Base-by-base conservation (phyloP, 2,797 vertebrate genomes). In the Microctenopoma stevenorrisi region DNA sequence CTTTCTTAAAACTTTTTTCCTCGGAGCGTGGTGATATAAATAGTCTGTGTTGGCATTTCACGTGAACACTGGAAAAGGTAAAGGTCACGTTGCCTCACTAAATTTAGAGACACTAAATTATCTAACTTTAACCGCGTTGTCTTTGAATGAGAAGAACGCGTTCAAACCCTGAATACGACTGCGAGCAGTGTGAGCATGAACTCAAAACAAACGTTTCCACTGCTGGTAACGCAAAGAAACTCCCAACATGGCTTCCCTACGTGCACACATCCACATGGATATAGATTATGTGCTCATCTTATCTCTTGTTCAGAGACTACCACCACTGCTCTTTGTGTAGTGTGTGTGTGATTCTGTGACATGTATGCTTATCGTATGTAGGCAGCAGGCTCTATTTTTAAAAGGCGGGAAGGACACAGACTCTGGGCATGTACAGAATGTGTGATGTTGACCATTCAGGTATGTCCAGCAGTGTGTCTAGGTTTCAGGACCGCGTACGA, bases 311-410 rank as follows among this genome's bases (percentile, higher is more conserved):
- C 15, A 16, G 4, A 44, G 15, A 42, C 40, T 5, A 42, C 40
- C 13, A 44, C n/a, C 52, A 28, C 63, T 50, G 48, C 44, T 26
- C 53, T 59, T 44, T 63, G 46, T 22, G 22, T 22, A 1, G 22
- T 22, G 22, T 22, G 22, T 22, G 22, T 22, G 22, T 22, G 22
- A 9, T 55, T 26, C 61, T 28, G 2, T 15, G 35, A 22, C 13
- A 52, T 11, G 13, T 35, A 42, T 28, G 2, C 53, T 51, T 12
- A 2, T 14, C 16, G 33, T 33, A 18, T 49, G 51, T 47, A 18
- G 8, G 6, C 47, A 47, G 46, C 62, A 57, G 16, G 54, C 52
- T 77, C 78, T 80, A 74, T 84, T 83, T 81, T 72, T 74, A 86
- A 50, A 14, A 40, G 42, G 46, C 9, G 7, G 22, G 63, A 64